Conservation (phyloP, 2,797 vertebrate genomes). For the Crypturellus tataupa region DNA sequence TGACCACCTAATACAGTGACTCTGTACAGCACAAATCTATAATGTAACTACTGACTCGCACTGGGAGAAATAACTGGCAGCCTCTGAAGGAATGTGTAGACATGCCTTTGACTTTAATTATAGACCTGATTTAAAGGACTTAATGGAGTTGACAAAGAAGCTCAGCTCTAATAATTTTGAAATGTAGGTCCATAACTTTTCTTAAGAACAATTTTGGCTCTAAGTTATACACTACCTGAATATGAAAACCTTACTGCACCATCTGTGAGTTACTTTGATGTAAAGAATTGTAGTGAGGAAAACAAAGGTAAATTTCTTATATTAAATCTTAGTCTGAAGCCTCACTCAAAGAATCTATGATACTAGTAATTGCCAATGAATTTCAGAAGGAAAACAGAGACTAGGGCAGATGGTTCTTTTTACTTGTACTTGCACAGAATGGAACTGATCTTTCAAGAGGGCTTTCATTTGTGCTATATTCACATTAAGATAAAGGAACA, state of each 20-base stretch:
- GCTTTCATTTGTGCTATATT: neutral
- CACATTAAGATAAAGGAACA: conserved; percentile 3
- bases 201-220: neutral
- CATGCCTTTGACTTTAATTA: conserved; percentile 50
- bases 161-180: conserved; percentile 41
- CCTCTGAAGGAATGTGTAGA: conserved; percentile 7
- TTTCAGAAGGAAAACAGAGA: neutral
- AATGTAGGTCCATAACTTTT: conserved; percentile 9
- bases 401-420: neutral
- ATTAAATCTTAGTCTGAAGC: neutral
- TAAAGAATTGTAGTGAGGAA: neutral
- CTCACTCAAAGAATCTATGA: neutral
- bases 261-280: conserved; percentile 32
- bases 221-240: neutral
- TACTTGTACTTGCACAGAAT: neutral
- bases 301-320: conserved; percentile 23
- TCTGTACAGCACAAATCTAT: conserved; percentile 49
- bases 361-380: conserved; percentile 1
- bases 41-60: conserved; percentile 2
- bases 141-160: conserved; percentile 42
- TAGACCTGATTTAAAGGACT: conserved; percentile 36
- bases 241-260: conserved; percentile 21
- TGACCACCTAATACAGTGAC: conserved; percentile 49
- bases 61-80: neutral
- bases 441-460: neutral